Conservation (phyloP, 2,888 invertebrate species). For the Hipparchia sbordonii region DNA sequence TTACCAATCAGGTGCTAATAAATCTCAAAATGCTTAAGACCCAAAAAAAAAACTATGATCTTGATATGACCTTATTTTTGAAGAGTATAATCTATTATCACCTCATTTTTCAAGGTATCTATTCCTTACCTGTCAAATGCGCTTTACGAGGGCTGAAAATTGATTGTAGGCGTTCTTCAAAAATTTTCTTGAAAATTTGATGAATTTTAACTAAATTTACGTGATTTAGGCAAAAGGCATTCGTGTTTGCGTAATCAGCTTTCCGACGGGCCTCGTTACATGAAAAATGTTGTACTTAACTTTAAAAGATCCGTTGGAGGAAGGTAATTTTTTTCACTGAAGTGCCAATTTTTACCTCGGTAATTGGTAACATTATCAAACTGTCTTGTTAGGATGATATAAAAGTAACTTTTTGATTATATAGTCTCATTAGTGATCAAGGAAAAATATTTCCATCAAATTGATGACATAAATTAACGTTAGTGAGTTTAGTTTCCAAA, state of each 20-base stretch:
- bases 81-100: no score
- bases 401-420: no score
- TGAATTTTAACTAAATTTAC: slow-evolving; percentile 15
- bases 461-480: no score
- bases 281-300: slow-evolving; percentile 1
- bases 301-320: background rate
- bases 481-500: no score
- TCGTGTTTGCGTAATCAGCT: slow-evolving; percentile 12
- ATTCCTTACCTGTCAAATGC: background rate
- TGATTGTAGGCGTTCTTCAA: background rate
- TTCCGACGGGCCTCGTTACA: background rate
- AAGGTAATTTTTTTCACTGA: background rate
- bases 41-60: no score
- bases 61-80: no score
- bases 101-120: no score
- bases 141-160: background rate
- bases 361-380: background rate
- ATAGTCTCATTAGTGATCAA: no score
- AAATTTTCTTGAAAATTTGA: slow-evolving; percentile 9
- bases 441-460: no score
- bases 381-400: no score
- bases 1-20: no score
- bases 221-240: slow-evolving; percentile 20
- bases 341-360: background rate
- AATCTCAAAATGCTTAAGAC: no score